Evolutionary conservation across 2,888 invertebrate species (phyloP).

Genomic region (Tineola bisselliella): DNA sequence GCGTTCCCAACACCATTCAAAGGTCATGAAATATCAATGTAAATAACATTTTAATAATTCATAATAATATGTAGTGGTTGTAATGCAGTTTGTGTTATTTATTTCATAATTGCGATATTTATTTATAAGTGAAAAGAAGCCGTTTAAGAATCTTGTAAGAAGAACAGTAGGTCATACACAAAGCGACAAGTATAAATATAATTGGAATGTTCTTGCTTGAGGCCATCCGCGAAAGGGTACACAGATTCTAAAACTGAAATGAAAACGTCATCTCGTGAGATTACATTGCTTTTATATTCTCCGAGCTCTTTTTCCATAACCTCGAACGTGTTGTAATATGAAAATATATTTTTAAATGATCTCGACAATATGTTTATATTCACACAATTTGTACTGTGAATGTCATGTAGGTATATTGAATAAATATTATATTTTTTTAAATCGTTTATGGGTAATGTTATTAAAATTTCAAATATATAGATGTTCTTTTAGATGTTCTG

Average conservation of each 20-base stretch:
- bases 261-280: constrained; percentile 36
- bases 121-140: not conserved
- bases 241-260: constrained; percentile 26
- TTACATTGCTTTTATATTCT: constrained; percentile 27
- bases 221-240: not conserved
- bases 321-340: not conserved
- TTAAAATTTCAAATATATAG: too few relatives aligned
- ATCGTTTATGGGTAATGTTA: too few relatives aligned
- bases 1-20: too few relatives aligned
- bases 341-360: not conserved
- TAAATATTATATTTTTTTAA: not conserved
- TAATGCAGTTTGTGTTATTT: too few relatives aligned
- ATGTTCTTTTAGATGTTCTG: too few relatives aligned
- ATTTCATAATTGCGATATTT: too few relatives aligned
- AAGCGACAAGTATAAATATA: not conserved
- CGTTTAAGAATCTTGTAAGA: not conserved
- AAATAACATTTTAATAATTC: too few relatives aligned
- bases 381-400: not conserved
- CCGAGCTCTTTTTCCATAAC: not conserved
- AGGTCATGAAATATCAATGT: too few relatives aligned
- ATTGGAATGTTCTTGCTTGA: not conserved
- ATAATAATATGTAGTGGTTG: too few relatives aligned
- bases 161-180: not conserved
- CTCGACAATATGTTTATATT: not conserved
- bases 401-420: not conserved